A percentile compares a stretch with the other conserved stretches of the same genome.
phyloP scores from a whole-genome alignment of 2,888 invertebrate species.

The Pammene fasciana region DNA sequence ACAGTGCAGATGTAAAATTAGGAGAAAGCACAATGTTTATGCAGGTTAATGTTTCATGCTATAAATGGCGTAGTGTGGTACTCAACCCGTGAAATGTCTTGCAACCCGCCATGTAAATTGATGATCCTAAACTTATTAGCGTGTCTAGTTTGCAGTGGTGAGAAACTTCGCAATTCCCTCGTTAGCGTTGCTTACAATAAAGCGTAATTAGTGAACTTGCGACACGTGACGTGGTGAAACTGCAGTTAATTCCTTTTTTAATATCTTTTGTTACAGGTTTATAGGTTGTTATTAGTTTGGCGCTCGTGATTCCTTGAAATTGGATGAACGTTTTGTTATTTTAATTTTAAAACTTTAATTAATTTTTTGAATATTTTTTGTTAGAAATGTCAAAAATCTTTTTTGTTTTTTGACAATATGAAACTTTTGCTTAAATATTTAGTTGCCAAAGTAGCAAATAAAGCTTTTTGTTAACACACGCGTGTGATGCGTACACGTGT shows the following conservation, averaged over 20 bases:
- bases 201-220: slow-evolving; percentile 20
- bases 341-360: too few relatives aligned
- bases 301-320: neutral
- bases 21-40: neutral
- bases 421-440: too few relatives aligned
- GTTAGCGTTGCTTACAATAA: slow-evolving; percentile 22
- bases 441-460: too few relatives aligned
- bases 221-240: neutral
- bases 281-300: neutral
- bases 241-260: neutral
- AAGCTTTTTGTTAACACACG: too few relatives aligned
- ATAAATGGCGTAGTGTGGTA: neutral
- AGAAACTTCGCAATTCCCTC: slow-evolving; percentile 47
- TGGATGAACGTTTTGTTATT: too few relatives aligned
- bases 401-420: too few relatives aligned
- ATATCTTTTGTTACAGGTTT: neutral
- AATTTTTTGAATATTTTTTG: too few relatives aligned
- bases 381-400: too few relatives aligned
- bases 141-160: slow-evolving; percentile 23
- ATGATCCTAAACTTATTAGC: slow-evolving; percentile 24
- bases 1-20: too few relatives aligned
- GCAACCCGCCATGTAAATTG: slow-evolving; percentile 15
- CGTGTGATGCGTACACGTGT: too few relatives aligned
- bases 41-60: neutral
- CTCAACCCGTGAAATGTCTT: slow-evolving; percentile 15